phyloP scores from a whole-genome alignment of 64 coral and sea anemone genomes.

The Platygyra sinensis region DNA sequence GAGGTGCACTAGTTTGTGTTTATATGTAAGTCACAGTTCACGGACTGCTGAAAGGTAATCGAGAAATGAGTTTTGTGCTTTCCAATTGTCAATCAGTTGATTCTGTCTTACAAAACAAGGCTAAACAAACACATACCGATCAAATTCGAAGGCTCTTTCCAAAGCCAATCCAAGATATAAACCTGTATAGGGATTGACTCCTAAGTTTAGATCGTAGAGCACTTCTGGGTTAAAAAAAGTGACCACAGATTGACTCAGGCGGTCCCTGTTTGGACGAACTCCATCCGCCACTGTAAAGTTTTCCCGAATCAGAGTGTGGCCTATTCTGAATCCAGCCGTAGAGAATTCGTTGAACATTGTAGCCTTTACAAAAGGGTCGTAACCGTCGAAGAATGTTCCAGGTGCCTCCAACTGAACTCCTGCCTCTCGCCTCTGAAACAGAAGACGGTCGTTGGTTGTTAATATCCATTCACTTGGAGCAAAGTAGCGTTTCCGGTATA shows the following conservation, averaged over 20 bases:
- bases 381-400: not conserved
- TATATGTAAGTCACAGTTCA: no score
- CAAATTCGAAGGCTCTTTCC: no score
- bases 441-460: not conserved
- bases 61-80: no score
- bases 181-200: not conserved
- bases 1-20: no score
- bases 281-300: not conserved
- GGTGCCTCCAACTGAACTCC: not conserved
- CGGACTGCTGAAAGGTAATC: no score
- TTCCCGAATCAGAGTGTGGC: slow-evolving; percentile 54
- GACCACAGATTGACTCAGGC: no score
- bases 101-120: no score
- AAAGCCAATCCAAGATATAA: slow-evolving; percentile 1
- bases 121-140: no score
- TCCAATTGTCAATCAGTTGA: no score
- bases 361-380: not conserved
- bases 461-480: no score
- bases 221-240: not conserved
- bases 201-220: not conserved
- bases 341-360: slow-evolving; percentile 1
- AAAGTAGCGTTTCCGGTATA: no score
- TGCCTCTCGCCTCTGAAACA: not conserved
- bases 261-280: no score
- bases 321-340: slow-evolving; percentile 59